These are phyloP conservation scores for Irena cyanogastra DNA, from an alignment of 2,113 vertebrate genomes.

Conservation along the genomic window DNA sequence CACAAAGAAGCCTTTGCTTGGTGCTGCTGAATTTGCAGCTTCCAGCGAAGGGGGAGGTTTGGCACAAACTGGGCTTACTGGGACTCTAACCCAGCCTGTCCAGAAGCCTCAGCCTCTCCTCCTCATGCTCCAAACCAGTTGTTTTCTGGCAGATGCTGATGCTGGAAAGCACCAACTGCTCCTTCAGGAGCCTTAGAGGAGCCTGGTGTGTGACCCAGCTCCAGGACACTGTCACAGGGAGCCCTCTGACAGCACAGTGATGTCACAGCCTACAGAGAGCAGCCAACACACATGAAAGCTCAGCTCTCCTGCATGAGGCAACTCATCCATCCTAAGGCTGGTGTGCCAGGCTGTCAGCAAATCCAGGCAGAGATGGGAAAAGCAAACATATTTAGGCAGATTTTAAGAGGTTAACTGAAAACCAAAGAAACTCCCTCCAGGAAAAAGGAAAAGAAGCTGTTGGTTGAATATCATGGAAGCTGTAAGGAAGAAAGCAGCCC, in stretches of 20 bases:
- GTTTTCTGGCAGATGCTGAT: too few relatives aligned
- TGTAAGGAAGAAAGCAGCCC: not conserved
- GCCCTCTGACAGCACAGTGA: not conserved
- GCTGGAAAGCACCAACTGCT: not conserved
- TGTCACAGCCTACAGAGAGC: not conserved
- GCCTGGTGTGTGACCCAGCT: not conserved
- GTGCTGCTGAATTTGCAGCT: not conserved
- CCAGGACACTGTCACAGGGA: not conserved
- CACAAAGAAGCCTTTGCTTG: not conserved
- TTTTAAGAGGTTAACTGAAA: not conserved
- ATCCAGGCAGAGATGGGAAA: not conserved
- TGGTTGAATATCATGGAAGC: not conserved
- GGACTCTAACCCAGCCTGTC: not conserved
- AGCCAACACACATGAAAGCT: accelerated
- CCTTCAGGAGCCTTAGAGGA: not conserved
- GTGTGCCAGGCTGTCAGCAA: not conserved
- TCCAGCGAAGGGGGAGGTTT: not conserved
- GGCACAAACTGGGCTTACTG: not conserved
- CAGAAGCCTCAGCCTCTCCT: not conserved
- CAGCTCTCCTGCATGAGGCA: not conserved
- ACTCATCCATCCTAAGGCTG: not conserved
- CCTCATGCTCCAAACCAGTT: not conserved
- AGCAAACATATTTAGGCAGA: not conserved
- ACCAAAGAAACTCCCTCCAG: not conserved
- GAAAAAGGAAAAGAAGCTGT: not conserved